Evolutionary conservation across 2,888 invertebrate species (phyloP), one percentile per base, ranked within the genome.

Genomic region (Spilarctia lutea): DNA sequence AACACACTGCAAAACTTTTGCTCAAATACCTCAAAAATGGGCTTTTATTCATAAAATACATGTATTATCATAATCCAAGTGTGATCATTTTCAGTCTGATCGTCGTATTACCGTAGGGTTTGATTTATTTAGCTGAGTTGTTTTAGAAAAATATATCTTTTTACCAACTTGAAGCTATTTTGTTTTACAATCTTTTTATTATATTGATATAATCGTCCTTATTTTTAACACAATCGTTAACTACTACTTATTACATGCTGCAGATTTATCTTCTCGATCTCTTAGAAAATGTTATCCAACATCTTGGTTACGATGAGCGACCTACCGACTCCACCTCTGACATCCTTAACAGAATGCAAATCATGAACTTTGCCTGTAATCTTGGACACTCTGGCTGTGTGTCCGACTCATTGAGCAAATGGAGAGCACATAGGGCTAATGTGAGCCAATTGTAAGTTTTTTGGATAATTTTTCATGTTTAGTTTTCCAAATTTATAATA

Each of bases 311-410:
- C 79, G 91, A 95, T 16, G 95, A 96, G 74, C 81, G 74, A 0
- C 1, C 78, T 0, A 79, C 81, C 0, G 97, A 97, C 74, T 88
- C 91, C 0, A 96, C 97, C 0, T 92, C 97, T 0, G 95, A 94
- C 0, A 96, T 96, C 67, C 94, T 97, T 35, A 96, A 97, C 85
- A 96, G 97, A 52, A 96, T 95, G 75, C 95, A 96, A 77, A 94
- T 97, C 56, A 84, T 97, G 75, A 94, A 96, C 81, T 97, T 96
- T 93, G 97, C 97, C 30, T 98, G 98, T 88, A 96, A 95, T 82
- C 94, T 97, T 48, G 97, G 96, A 3, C 94, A 96, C 65, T 80
- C 90, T 1, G 96, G 96, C 4, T 98, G 98, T 84, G 88, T 96
- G 8, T 81, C 85, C 0, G 93, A 96, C 83, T 92, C 93, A 71